Base-by-base conservation (phyloP, 1,140 invertebrate species). In the Panagrolaimus sp. region DNA sequence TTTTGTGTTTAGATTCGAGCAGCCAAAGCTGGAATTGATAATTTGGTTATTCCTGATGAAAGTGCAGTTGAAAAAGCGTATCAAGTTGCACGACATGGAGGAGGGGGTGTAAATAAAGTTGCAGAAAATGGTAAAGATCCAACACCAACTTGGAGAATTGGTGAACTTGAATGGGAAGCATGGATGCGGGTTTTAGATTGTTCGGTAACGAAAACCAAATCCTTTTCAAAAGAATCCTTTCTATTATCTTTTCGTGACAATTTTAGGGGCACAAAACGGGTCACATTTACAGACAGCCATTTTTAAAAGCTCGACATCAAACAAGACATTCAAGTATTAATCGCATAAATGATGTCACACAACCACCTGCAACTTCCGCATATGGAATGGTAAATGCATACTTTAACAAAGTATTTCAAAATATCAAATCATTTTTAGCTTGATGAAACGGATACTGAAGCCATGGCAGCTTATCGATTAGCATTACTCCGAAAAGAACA, bases 181-280 rank as follows among this genome's bases (percentile, higher is more conserved):
- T 88, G 96, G 43, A 98, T 98, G 95, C 87, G 96, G 66, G 93
- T 94, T 88, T 85, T 99, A 63, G 96, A 99, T 84, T 97, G 97
- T 86, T 92, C 93, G 77, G 90, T 91, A 84, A 87, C 87, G 85
- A 58, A 70, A 38, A 38, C 2, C 73, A 45, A 4, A 52, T n/a
- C 7, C 15, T 4, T 9, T 1, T 67, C 5, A 62, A 21, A 15
- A 24, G 12, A 73, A 69, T 26, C 28, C 24, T 70, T 21, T 69
- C n/a, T n/a, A n/a, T n/a, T n/a, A n/a, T n/a, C 52, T 47, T 17
- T 62, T 26, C n/a, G 24, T 58, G 46, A 73, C 65, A 69, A 77
- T 75, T 79, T 3, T 78, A 91, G 90, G 95, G 95, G 70, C 97
- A 92, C 86, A 89, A 93, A 75, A 98, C 95, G 65, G 96, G 96